Base-by-base conservation (phyloP, 2,888 invertebrate species). In the Stramonita haemastoma region DNA sequence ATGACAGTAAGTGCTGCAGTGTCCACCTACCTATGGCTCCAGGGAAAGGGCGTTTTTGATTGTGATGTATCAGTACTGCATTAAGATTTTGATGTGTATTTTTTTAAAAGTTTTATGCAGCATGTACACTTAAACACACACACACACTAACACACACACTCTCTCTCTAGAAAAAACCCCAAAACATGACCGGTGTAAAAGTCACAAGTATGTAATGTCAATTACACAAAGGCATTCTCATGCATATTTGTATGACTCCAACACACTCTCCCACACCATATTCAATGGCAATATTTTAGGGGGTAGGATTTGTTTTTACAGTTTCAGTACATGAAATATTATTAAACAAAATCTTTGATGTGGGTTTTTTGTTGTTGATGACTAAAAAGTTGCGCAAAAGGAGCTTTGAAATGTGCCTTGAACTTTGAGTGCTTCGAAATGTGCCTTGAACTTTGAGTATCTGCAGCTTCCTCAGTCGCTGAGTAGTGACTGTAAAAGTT, bases 1-100 rank as follows among this genome's bases (percentile, higher is more conserved):
- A 88, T 1, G 88, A 88, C 85, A 88, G 90, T 90, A 90, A 90
- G 90, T 90, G 56, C 26, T 5, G 11, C 46, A 46, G 4, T 5
- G 46, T 46, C 46, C 46, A 8, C 46, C 46, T 46, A 2, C 46
- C 46, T 46, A 46, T 46, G 46, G 34, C 19, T 79, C 79, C 79
- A 79, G 13, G 79, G 32, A 79, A 79, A 17, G 46, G 46, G 8
- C 2, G 46, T 46, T 46, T 46, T 46, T 46, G 46, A 46, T 46
- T 46, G 46, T 46, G 46, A 46, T 46, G 46, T 46, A 46, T 46
- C 46, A 46, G 8, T 46, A 46, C 46, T 46, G 46, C 46, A 46
- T 46, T 46, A 8, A 46, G 46, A 46, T 46, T 5, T 46, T 46
- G 46, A 46, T 66, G 4, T 17, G 66, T 66, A 66, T 26, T 66